Evolutionary conservation across 2,113 vertebrate species (phyloP), one percentile per base, ranked within the genome.

Genomic region (Lucifuga dentata): DNA sequence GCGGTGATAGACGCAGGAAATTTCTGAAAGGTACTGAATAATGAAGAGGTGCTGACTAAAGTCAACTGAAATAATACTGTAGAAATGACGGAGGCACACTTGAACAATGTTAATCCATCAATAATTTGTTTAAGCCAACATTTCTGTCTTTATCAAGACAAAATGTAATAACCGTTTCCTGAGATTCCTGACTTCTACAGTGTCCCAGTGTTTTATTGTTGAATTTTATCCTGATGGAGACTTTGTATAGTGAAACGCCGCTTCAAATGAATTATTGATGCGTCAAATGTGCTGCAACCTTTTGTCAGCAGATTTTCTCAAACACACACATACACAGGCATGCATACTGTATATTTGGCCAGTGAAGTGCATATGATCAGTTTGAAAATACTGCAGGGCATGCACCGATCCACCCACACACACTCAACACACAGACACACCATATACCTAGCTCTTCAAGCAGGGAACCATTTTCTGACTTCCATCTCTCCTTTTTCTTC

Each of bases 401-500:
- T 10, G 11, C 61, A 55, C 51, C 15, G 69, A 60, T 64, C 2
- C 69, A 58, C 63, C 0, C 66, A 32, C 44, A 12, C 70, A 32
- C 60, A 15, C 26, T 6, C 49, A 45, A 15, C 43, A 32, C 15
- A 48, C 45, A 52, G 16, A 43, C 15, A 48, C 51, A 70, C 38
- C 23, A 73, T 29, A 24, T 93, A 98, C 96, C 96, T 87, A 98
- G 91, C 80, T 97, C 95, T 91, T 94, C 95, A 73, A 99, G 94
- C 16, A 98, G 94, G n/a, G 95, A 95, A 81, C 93, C 92, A 5
- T 93, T 93, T 70, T 95, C 93, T 52, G 94, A 88, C 92, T 95
- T 96, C 89, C 94, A 92, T 86, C 94, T 94, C 85, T 97, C 96
- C 86, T 95, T 98, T 90, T 95, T 97, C 93, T 95, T 97, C 90